These are phyloP conservation scores for Notocelia uddmanniana DNA, from an alignment of 2,888 invertebrate species.

Conservation along the genomic window DNA sequence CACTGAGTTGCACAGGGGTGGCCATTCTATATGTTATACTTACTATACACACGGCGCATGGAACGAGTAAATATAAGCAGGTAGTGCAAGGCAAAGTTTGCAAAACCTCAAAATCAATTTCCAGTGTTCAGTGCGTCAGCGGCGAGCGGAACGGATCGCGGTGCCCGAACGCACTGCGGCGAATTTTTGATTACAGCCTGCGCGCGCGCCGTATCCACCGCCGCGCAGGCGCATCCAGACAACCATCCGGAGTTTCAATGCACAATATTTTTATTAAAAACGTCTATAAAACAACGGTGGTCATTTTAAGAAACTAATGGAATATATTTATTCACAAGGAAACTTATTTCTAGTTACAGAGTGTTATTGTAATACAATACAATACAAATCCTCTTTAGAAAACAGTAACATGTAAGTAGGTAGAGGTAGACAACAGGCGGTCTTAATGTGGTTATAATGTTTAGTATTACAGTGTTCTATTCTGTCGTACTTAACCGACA, in stretches of 20 bases:
- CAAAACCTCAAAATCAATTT: slow-evolving; percentile 18
- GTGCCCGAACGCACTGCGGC: slow-evolving; percentile 16
- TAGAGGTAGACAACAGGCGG: too few species aligned
- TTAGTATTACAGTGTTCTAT: too few species aligned
- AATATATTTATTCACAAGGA: neutral
- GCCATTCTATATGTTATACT: too few species aligned
- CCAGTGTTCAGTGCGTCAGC: neutral
- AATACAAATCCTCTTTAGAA: too few species aligned
- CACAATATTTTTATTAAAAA: neutral
- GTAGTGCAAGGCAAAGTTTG: neutral
- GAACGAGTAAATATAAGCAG: neutral
- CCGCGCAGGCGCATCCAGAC: neutral
- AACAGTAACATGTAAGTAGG: too few species aligned
- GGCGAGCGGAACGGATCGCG: slow-evolving; percentile 30
- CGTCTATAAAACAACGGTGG: neutral
- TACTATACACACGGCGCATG: too few species aligned
- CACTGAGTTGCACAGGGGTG: too few species aligned
- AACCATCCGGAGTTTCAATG: neutral
- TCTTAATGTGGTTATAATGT: too few species aligned
- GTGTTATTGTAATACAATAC: too few species aligned
- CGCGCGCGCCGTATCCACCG: slow-evolving; percentile 6
- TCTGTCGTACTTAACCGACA: too few species aligned
- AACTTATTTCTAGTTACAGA: too few species aligned
- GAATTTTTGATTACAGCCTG: slow-evolving; percentile 45
- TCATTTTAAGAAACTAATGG: neutral